phyloP scores from a whole-genome alignment of 2,888 invertebrate species.

The Spatulosminthurus flaviceps region DNA sequence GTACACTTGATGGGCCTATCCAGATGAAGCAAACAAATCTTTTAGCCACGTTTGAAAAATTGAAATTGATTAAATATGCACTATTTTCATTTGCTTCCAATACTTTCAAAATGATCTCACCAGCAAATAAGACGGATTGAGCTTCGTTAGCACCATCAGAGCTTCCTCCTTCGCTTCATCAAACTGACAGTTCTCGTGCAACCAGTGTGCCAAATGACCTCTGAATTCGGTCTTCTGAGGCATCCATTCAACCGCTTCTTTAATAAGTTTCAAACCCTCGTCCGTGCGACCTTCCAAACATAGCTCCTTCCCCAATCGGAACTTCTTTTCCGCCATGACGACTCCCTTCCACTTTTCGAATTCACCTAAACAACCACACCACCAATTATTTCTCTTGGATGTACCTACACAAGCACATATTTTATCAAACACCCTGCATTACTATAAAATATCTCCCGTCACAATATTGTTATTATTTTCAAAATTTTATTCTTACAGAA shows the following conservation, averaged over 20 bases:
- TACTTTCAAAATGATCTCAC: no score
- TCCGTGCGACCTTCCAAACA: background rate
- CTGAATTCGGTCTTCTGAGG: background rate
- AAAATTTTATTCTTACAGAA: no score
- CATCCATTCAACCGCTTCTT: background rate
- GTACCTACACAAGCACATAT: no score
- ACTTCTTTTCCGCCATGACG: background rate
- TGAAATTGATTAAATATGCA: background rate
- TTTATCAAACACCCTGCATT: no score
- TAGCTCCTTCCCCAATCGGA: background rate
- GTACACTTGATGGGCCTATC: constrained; percentile 4
- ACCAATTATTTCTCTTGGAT: no score
- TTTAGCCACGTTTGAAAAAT: no score
- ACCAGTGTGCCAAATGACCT: background rate
- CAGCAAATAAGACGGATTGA: constrained; percentile 9
- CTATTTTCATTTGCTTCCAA: no score
- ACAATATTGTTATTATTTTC: no score
- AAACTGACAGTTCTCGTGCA: background rate
- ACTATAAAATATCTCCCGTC: no score
- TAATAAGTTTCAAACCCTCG: background rate
- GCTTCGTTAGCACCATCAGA: background rate
- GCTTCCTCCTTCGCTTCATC: constrained; percentile 6
- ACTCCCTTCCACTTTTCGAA: background rate
- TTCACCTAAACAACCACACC: no score
- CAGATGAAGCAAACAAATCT: no score